A percentile compares a stretch with the other conserved stretches of the same genome.
phyloP scores from a whole-genome alignment of 2,888 invertebrate genomes.

The Sphinx pinastri region DNA sequence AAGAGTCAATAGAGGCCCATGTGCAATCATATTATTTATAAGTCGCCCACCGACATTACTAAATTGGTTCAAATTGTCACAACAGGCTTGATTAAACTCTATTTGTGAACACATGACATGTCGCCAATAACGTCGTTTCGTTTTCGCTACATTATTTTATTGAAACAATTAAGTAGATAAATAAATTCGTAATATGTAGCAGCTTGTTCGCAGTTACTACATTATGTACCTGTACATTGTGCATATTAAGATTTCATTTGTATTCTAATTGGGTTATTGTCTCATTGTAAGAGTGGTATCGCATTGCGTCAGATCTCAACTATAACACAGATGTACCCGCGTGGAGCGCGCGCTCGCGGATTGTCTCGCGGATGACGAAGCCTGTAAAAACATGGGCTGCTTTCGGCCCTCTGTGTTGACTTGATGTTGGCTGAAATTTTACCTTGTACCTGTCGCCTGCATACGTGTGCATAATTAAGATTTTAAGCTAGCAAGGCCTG shows the following conservation, averaged over 20 bases:
- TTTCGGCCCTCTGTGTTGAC: neutral
- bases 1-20: constrained; percentile 54
- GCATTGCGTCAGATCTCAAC: neutral
- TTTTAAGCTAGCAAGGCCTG: constrained; percentile 31
- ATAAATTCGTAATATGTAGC: neutral
- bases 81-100: constrained; percentile 69
- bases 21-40: constrained; percentile 57
- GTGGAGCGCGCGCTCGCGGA: too few relatives aligned
- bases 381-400: neutral
- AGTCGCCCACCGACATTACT: constrained; percentile 60
- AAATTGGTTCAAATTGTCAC: constrained; percentile 71
- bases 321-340: constrained; percentile 1
- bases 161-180: constrained; percentile 16
- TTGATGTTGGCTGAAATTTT: neutral
- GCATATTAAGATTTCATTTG: neutral
- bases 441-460: neutral
- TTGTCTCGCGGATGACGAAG: too few relatives aligned
- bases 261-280: constrained; percentile 4
- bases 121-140: constrained; percentile 38
- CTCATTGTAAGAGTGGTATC: neutral
- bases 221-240: neutral
- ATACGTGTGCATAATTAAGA: constrained; percentile 31
- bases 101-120: constrained; percentile 53
- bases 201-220: neutral
- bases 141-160: constrained; percentile 24